Conservation (phyloP, 2,797 vertebrate species). For the Alauda arvensis region DNA sequence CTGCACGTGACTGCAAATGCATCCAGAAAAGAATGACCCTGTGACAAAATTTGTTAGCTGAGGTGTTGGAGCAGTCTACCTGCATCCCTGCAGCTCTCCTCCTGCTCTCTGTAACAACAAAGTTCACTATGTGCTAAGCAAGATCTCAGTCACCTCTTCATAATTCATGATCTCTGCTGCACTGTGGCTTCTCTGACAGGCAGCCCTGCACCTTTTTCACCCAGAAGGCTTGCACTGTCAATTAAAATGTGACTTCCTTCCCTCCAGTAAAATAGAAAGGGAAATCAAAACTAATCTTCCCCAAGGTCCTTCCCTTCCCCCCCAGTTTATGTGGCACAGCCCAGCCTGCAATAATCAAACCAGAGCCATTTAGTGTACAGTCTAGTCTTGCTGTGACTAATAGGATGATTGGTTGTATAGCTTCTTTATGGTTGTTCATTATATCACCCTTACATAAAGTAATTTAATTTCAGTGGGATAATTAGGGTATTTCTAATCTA, state of each 20-base stretch:
- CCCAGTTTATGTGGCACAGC: slow-evolving; percentile 48
- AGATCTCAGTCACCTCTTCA: neutral
- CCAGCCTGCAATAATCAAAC: slow-evolving; percentile 65
- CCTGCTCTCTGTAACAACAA: neutral
- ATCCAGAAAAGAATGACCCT: neutral
- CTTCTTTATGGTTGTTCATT: slow-evolving; percentile 80
- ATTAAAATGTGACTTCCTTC: neutral
- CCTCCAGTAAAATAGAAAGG: slow-evolving; percentile 9
- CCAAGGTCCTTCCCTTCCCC: neutral
- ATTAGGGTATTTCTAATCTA: slow-evolving; percentile 84
- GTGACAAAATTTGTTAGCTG: neutral
- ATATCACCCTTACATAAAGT: slow-evolving; percentile 81
- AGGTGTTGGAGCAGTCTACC: neutral
- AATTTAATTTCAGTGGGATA: slow-evolving; percentile 81
- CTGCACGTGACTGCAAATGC: accelerated
- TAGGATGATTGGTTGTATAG: slow-evolving; percentile 82
- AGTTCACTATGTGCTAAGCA: neutral
- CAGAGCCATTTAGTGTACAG: slow-evolving; percentile 70
- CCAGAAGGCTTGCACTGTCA: neutral
- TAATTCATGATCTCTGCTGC: neutral
- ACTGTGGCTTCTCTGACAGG: neutral
- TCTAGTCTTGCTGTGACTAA: slow-evolving; percentile 78
- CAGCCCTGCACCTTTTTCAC: neutral
- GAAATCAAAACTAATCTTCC: slow-evolving; percentile 12
- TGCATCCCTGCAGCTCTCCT: neutral